phyloP scores from a whole-genome alignment of 2,113 vertebrate species.

The Crotalus viridis region DNA sequence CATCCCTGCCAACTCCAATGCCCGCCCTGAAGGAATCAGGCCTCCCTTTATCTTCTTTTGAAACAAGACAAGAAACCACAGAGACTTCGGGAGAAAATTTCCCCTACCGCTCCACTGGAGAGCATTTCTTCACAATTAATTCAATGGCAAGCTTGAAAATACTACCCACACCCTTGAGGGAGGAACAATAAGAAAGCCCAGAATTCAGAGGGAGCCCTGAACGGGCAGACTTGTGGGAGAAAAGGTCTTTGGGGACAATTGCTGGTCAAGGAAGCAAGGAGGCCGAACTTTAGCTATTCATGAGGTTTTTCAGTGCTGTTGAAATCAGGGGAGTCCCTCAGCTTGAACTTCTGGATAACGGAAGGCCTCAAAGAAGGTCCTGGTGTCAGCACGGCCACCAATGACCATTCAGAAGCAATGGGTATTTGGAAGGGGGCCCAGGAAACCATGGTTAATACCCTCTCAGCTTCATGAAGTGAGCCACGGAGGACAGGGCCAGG shows the following conservation, averaged over 20 bases:
- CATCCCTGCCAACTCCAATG: constrained; percentile 2
- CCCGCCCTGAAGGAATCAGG: constrained; percentile 13
- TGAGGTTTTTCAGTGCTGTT: neutral
- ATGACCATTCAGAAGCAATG: no score
- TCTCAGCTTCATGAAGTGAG: neutral
- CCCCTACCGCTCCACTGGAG: neutral
- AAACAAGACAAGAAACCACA: neutral
- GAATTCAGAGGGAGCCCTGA: neutral
- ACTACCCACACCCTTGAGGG: neutral
- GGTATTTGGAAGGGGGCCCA: no score
- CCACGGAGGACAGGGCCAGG: neutral
- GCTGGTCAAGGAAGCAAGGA: neutral
- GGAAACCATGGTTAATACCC: neutral
- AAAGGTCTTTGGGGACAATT: neutral
- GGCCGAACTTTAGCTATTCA: neutral
- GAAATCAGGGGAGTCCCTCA: neutral
- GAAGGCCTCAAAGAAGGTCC: neutral
- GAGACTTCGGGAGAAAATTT: neutral
- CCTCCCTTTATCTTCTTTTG: neutral
- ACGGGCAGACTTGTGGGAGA: no score
- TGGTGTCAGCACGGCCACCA: no score
- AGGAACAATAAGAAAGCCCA: neutral
- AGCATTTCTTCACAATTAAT: constrained; percentile 9
- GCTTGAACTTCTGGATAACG: neutral
- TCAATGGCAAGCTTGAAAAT: neutral